Evolutionary conservation across 2,113 vertebrate species (phyloP).

Genomic region (Dolichotis patagonum): DNA sequence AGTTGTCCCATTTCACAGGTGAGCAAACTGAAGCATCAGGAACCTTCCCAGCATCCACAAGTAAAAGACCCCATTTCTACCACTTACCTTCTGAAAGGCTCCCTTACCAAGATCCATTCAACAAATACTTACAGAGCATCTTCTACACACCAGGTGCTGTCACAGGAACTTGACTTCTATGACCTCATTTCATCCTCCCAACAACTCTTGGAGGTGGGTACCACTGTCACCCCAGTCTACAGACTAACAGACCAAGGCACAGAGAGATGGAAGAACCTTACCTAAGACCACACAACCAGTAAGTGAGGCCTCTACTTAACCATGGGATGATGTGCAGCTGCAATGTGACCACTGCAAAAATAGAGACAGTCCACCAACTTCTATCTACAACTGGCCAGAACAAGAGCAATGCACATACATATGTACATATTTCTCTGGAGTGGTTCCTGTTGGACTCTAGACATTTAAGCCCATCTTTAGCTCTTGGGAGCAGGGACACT

Average conservation of each 20-base stretch:
- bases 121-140: neutral
- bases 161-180: neutral
- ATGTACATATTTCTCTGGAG: neutral
- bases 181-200: neutral
- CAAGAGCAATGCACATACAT: neutral
- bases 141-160: neutral
- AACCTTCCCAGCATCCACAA: neutral
- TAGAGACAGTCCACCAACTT: neutral
- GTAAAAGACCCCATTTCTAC: neutral
- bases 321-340: neutral
- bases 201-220: neutral
- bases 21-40: neutral
- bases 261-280: neutral
- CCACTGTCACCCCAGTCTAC: neutral
- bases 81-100: neutral
- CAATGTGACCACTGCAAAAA: rapidly evolving
- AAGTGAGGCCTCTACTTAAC: neutral
- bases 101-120: neutral
- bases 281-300: neutral
- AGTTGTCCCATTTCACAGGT: neutral
- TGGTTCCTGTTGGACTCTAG: neutral
- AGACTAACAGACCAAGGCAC: neutral
- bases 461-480: neutral
- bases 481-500: neutral
- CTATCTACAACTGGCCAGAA: neutral